Evolutionary conservation across 2,888 invertebrate genomes (phyloP), one percentile per base, ranked within the genome.

Genomic region (Exocentrus adspersus): DNA sequence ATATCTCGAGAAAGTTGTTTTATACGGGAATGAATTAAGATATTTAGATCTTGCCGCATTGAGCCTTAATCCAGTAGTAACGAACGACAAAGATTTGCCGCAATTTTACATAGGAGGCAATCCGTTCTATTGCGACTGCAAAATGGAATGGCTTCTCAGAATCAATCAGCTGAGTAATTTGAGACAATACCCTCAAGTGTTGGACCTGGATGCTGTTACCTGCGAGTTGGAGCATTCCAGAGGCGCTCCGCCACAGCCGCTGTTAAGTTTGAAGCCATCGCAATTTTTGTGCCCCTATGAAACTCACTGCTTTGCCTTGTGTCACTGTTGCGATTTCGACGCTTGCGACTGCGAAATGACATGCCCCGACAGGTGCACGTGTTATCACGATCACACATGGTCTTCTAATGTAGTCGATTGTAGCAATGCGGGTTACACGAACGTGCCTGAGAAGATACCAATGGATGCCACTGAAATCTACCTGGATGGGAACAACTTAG

Each of bases 291-390:
- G 93, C 82, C 88, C 89, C 72, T 93, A 93, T 83, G 89, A 90
- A 77, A 88, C 90, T 67, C 92, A 93, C 82, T 94, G 94, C 84
- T 93, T 93, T 83, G 89, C 92, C 60, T 84, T 92, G 68, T 94
- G 95, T 82, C 92, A 93, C 83, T 95, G 94, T 84, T 95, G 94
- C 84, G 93, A 93, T 80, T 94, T 92, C 85, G 93, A 93, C 82
- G 92, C 92, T 68, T 95, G 94, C 84, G 94, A 95, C 84, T 94
- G 94, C 83, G 92, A 93, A 86, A 94, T 93, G 91, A 92, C 92
- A 75, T 95, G 94, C 82, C 94, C 94, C 71, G 88, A 89, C 81
- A 91, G 90, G 81, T 95, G 94, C 83, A 89, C 90, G 72, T 95
- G 94, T 81, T 94, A 90, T 86, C 92, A 93, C 85, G 94, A 94